These are phyloP conservation scores for Gambusia yucatana DNA, from an alignment of 2,797 vertebrate genomes.

Conservation along the genomic window DNA sequence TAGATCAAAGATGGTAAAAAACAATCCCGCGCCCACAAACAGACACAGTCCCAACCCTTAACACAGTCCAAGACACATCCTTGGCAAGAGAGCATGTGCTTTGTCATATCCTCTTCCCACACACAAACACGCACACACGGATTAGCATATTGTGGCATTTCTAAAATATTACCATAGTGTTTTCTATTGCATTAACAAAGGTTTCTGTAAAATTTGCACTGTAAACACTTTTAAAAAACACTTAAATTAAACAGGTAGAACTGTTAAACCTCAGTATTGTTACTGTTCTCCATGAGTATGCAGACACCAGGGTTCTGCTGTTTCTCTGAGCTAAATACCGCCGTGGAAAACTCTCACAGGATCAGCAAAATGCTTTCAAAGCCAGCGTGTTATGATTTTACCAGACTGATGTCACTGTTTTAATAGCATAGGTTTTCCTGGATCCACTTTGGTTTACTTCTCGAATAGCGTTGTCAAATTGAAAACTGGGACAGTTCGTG, in stretches of 20 bases:
- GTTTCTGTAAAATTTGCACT: constrained; percentile 56
- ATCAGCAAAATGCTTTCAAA: constrained; percentile 64
- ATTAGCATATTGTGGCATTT: constrained; percentile 22
- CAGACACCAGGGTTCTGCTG: constrained; percentile 54
- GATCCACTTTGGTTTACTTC: constrained; percentile 61
- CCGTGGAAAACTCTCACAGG: constrained; percentile 58
- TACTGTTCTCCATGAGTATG: constrained; percentile 43
- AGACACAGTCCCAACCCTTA: constrained; percentile 44
- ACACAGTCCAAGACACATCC: constrained; percentile 40
- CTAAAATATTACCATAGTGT: constrained; percentile 12
- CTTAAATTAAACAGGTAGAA: constrained; percentile 52
- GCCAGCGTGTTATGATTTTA: constrained; percentile 63
- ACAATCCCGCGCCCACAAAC: constrained; percentile 47
- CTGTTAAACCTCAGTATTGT: constrained; percentile 27
- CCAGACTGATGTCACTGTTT: constrained; percentile 72
- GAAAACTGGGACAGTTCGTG: constrained; percentile 40
- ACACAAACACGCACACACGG: constrained; percentile 8
- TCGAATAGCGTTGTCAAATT: constrained; percentile 52
- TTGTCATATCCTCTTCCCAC: constrained; percentile 23
- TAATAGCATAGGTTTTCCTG: constrained; percentile 66
- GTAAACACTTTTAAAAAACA: constrained; percentile 21
- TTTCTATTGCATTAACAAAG: constrained; percentile 16
- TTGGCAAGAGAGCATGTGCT: constrained; percentile 34
- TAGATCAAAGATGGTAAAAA: constrained; percentile 52
- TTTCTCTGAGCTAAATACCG: constrained; percentile 69